phyloP scores from a whole-genome alignment of 2,113 vertebrate species.

The Brevimyrus niger region DNA sequence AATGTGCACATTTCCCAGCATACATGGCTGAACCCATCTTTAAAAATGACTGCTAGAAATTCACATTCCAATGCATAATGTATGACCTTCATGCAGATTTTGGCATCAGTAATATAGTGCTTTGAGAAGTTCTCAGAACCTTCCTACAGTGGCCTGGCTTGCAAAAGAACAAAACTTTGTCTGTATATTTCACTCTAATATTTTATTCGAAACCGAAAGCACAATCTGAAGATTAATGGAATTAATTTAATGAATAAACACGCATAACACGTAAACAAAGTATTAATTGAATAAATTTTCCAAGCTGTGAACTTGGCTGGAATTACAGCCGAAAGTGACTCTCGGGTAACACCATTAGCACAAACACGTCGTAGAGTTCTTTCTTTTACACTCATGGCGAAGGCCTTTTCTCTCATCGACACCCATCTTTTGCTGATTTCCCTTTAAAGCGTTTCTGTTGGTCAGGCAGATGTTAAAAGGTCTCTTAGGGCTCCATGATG shows the following conservation, averaged over 20 bases:
- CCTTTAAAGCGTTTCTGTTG: not conserved
- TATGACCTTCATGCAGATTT: not conserved
- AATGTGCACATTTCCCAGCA: not conserved
- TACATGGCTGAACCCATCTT: not conserved
- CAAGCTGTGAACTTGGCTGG: not conserved
- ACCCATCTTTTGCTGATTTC: not conserved
- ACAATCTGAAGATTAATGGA: not conserved
- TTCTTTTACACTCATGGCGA: not conserved
- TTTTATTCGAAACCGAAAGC: not conserved
- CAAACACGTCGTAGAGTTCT: not conserved
- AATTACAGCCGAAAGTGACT: not conserved
- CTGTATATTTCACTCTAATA: not conserved
- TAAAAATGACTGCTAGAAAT: conserved; percentile 1
- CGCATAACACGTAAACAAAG: not conserved
- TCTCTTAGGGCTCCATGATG: not conserved
- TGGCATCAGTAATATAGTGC: not conserved
- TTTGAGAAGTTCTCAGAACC: not conserved
- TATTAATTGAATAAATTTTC: not conserved
- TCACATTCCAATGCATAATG: not conserved
- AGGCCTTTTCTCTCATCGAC: not conserved
- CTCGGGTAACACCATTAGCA: not conserved
- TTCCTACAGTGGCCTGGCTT: not conserved
- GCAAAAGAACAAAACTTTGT: not conserved
- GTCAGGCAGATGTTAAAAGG: not conserved
- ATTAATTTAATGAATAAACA: not conserved